Conservation (phyloP, 2,888 invertebrate species). For the Scaptomyza tumidula region DNA sequence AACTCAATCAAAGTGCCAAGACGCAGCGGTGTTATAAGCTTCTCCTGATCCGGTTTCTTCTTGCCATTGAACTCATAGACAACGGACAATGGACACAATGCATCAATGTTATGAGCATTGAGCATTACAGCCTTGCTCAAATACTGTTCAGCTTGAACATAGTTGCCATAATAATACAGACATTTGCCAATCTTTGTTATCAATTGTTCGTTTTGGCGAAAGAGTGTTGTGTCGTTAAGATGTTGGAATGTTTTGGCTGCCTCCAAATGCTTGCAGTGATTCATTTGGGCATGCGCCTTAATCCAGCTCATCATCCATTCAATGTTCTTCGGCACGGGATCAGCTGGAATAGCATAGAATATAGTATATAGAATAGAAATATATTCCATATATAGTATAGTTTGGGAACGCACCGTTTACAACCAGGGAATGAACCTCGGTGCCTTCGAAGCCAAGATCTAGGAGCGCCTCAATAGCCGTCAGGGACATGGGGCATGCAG, state of each 20-base stretch:
- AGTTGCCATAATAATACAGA: conserved; percentile 90
- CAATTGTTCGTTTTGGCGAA: conserved; percentile 89
- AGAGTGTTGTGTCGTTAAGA: conserved; percentile 87
- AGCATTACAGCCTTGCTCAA: conserved; percentile 84
- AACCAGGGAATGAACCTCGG: conserved; percentile 90
- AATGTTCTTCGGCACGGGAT: conserved; percentile 75
- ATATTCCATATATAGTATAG: no score
- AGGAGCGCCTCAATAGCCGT: conserved; percentile 90
- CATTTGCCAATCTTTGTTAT: conserved; percentile 90
- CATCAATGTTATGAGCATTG: conserved; percentile 86
- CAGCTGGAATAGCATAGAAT: conserved; percentile 69
- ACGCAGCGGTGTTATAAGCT: conserved; percentile 85
- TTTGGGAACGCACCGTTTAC: conserved; percentile 85
- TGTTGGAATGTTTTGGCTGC: conserved; percentile 88
- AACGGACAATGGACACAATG: conserved; percentile 88
- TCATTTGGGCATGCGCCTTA: conserved; percentile 88
- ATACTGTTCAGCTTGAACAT: conserved; percentile 87
- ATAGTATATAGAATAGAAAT: no score
- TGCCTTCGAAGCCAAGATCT: conserved; percentile 89
- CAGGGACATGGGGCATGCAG: conserved; percentile 90
- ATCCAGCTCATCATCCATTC: conserved; percentile 88
- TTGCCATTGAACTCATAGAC: conserved; percentile 86
- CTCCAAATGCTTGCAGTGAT: conserved; percentile 88
- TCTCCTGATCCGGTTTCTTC: conserved; percentile 87
- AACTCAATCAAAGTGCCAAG: conserved; percentile 80